Evolutionary conservation across 2,888 invertebrate species (phyloP).

Genomic region (Ophion obscuratus): DNA sequence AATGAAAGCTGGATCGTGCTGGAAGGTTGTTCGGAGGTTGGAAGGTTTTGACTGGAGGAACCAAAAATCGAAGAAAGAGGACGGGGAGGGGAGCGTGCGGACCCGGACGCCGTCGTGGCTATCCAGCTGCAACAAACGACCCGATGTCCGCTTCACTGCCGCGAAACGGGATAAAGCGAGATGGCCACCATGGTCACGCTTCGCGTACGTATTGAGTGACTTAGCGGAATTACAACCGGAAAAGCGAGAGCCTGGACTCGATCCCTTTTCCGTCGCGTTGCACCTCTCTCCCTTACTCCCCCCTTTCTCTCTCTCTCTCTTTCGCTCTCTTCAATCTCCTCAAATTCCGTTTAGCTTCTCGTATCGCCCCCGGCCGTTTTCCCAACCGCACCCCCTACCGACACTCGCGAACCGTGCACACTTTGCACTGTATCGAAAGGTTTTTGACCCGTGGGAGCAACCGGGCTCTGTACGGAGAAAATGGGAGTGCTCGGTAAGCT

Average conservation of each 20-base stretch:
- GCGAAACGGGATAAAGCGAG: conserved; percentile 45
- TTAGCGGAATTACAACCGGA: conserved; percentile 59
- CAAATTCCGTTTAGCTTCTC: conserved; percentile 15
- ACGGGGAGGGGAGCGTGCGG: conserved; percentile 6
- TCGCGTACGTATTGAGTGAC: conserved; percentile 64
- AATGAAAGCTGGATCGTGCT: conserved; percentile 7
- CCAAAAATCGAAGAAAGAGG: conserved; percentile 55
- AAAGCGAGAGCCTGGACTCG: conserved; percentile 43
- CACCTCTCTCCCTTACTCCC: background rate
- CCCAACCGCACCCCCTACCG: conserved; percentile 8
- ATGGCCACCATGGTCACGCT: conserved; percentile 52
- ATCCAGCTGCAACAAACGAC: conserved; percentile 45
- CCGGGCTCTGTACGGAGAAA: background rate
- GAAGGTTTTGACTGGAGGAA: conserved; percentile 33
- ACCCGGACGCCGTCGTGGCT: conserved; percentile 32
- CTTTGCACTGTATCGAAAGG: conserved; percentile 10
- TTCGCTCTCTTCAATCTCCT: background rate
- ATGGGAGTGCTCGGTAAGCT: background rate
- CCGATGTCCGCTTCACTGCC: conserved; percentile 35
- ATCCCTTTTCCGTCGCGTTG: conserved; percentile 1
- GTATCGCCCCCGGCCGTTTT: background rate
- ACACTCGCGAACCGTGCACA: too few species aligned
- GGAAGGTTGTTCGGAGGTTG: conserved; percentile 6
- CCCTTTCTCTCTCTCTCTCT: background rate
- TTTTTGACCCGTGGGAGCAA: background rate